These are phyloP conservation scores for Drosophila atripex DNA, from an alignment of 2,888 invertebrate genomes.

Conservation along the genomic window DNA sequence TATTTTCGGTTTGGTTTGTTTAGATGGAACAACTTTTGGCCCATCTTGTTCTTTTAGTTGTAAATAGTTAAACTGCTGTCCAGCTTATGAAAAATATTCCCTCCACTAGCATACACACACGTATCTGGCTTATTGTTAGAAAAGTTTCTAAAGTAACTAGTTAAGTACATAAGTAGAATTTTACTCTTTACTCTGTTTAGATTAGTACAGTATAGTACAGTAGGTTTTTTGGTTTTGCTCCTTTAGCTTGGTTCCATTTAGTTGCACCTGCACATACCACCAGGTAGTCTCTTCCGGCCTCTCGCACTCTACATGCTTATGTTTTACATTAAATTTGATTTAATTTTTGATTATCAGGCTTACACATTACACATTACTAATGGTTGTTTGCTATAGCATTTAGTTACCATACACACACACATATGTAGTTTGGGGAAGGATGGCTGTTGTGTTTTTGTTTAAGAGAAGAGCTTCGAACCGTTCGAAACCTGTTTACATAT, in stretches of 20 bases:
- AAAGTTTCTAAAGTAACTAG: slow-evolving; percentile 43
- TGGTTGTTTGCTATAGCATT: slow-evolving; percentile 12
- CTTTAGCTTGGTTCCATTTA: slow-evolving; percentile 69
- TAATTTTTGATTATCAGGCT: slow-evolving; percentile 82
- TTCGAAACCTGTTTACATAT: slow-evolving; percentile 70
- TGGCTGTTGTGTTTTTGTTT: not conserved
- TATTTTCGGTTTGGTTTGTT: slow-evolving; percentile 6
- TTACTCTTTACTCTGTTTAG: slow-evolving; percentile 25
- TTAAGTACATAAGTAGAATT: slow-evolving; percentile 40
- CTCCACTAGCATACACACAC: slow-evolving; percentile 17
- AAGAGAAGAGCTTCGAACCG: slow-evolving; percentile 39
- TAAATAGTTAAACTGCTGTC: slow-evolving; percentile 58
- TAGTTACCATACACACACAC: too few species aligned
- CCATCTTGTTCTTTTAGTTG: slow-evolving; percentile 11
- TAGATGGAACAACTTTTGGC: slow-evolving; percentile 12
- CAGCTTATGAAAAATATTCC: slow-evolving; percentile 45
- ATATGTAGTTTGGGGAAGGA: not conserved
- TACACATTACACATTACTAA: slow-evolving; percentile 35
- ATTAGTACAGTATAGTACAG: slow-evolving; percentile 45
- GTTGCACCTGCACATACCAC: slow-evolving; percentile 44
- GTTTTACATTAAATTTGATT: slow-evolving; percentile 80
- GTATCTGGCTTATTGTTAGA: slow-evolving; percentile 47
- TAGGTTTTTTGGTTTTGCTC: slow-evolving; percentile 33
- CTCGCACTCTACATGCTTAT: slow-evolving; percentile 16
- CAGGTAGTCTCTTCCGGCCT: slow-evolving; percentile 9